Conservation (phyloP, 2,797 vertebrate genomes). For the Liparis tanakae region DNA sequence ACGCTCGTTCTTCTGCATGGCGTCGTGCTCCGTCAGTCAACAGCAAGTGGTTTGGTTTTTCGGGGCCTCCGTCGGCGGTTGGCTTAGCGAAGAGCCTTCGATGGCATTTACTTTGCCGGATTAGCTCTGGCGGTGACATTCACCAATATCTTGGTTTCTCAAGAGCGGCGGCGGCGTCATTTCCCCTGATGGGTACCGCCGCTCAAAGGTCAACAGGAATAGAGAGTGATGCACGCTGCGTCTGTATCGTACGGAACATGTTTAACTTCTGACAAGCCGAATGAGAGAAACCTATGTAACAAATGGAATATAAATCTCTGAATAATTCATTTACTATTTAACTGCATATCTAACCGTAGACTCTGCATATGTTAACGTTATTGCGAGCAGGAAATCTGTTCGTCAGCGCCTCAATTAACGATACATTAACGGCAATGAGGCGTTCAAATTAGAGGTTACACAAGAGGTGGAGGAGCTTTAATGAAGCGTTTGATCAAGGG, state of each 20-base stretch:
- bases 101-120: conserved; percentile 74
- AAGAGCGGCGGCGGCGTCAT: conserved; percentile 9
- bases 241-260: conserved; percentile 33
- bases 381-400: conserved; percentile 2
- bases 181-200: conserved; percentile 32
- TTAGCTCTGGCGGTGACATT: conserved; percentile 75
- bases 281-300: conserved; percentile 39
- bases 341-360: conserved; percentile 35
- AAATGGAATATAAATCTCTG: conserved; percentile 54
- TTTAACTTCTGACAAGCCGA: conserved; percentile 26
- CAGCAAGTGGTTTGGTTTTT: conserved; percentile 37
- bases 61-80: conserved; percentile 38
- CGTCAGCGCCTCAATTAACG: neutral
- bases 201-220: conserved; percentile 30
- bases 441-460: neutral
- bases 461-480: conserved; percentile 2
- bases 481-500: neutral
- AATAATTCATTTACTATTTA: conserved; percentile 56
- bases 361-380: neutral
- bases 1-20: conserved; percentile 19
- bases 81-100: conserved; percentile 51
- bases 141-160: conserved; percentile 54
- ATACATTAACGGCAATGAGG: neutral
- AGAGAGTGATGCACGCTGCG: conserved; percentile 37
- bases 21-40: conserved; percentile 29